Evolutionary conservation across 2,888 invertebrate species (phyloP).

Genomic region (Hypselothyrea guttata): DNA sequence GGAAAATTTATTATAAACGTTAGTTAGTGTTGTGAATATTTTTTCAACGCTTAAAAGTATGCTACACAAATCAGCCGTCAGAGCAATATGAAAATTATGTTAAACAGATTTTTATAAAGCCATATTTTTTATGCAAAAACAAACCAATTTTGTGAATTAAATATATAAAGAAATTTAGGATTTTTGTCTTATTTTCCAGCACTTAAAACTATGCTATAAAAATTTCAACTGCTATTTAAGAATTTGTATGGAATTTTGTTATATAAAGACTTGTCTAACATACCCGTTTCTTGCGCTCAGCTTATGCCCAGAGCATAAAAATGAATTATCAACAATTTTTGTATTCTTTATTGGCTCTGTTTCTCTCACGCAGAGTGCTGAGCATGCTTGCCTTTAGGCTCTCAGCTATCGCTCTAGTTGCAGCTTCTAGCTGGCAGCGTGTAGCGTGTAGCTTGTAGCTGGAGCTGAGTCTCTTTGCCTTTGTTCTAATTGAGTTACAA

Average conservation of each 20-base stretch:
- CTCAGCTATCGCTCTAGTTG: constrained; percentile 7
- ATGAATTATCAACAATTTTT: constrained; percentile 75
- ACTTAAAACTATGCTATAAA: too few species aligned
- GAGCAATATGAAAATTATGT: too few species aligned
- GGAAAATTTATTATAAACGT: background rate
- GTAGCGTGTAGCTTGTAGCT: background rate
- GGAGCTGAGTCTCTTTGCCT: constrained; percentile 41
- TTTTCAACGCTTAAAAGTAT: too few species aligned
- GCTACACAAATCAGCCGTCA: too few species aligned
- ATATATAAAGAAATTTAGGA: too few species aligned
- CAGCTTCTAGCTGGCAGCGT: constrained; percentile 1
- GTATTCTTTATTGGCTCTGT: constrained; percentile 45
- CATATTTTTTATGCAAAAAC: too few species aligned
- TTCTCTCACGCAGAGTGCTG: constrained; percentile 11
- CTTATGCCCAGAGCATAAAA: constrained; percentile 46
- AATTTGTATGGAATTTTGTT: too few species aligned
- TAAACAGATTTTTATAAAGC: too few species aligned
- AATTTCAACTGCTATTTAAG: too few species aligned
- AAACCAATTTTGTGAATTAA: too few species aligned
- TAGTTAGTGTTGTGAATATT: too few species aligned
- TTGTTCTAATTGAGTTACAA: constrained; percentile 70
- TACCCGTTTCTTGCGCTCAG: background rate
- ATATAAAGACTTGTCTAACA: background rate
- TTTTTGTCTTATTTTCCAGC: too few species aligned
- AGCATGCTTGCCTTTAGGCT: constrained; percentile 7